Base-by-base conservation (phyloP, 1,140 invertebrate species). In the Adoxophyes honmai region DNA sequence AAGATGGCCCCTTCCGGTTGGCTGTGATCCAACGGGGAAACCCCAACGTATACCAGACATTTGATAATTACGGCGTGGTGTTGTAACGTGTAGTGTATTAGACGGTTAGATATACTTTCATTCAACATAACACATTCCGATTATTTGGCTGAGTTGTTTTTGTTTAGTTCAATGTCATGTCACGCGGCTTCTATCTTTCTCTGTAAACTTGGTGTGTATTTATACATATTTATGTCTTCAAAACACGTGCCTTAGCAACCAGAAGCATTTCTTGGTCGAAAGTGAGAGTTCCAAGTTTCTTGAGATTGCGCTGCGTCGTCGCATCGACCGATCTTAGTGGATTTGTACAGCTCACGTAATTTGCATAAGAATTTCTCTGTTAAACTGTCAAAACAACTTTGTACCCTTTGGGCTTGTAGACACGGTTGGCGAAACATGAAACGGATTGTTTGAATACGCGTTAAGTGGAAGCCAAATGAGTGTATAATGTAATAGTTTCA, bases 201-300 rank as follows among this genome's bases (percentile, higher is more conserved):
- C 70, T 79, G 70, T 80, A 61, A 70, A 66, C 61, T 68, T 69
- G 62, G 64, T 70, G 56, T 73, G 56, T 73, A 68, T 76, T 73
- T 76, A 68, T 76, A 71, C 75, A 68, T 75, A 74, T 67, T 68
- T 63, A 68, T 75, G 63, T 75, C 77, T 70, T 71, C 57, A 60
- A 75, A 57, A 63, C 73, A 64, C 70, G 56, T 57, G 56, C 34
- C 2, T 34, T 21, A 70, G 64, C 60, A 70, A 72, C 68, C 73
- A 63, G n/a, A n/a, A 71, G 71, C 67, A 64, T 81, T 78, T 78
- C 75, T 79, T 77, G 68, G 70, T 68, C 57, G 78, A 86, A 79
- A 86, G 83, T 71, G 83, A 86, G 75, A 83, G 81, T 81, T 70
- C 57, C 68, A 75, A 79, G 78, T 81, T 82, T 79, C 67, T 72